Evolutionary conservation across 2,888 invertebrate genomes (phyloP), one percentile per base, ranked within the genome.

Genomic region (Lasius fuliginosus): DNA sequence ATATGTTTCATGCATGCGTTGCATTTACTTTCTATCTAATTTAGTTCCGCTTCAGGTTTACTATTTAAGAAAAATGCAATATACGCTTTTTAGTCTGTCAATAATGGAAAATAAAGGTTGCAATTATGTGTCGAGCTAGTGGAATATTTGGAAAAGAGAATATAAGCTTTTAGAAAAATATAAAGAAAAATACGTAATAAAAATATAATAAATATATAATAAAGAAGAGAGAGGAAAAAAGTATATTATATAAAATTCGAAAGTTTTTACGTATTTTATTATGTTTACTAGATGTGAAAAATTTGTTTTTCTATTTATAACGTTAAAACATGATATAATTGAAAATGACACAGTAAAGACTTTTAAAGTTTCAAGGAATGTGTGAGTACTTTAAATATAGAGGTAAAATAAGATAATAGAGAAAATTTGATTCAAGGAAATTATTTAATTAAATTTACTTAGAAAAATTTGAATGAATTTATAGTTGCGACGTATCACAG

Each of bases 1-100:
- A 68, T 9, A 68, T 11, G 42, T 68, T 33, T 68, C 30, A 56
- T 68, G 76, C 68, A 68, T 56, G 23, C 69, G 58, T 40, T 68
- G 58, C 77, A 30, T 67, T 67, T 67, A 67, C 27, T 6, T 23
- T 23, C 46, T 15, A 1, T 67, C 67, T 67, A 69, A 69, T 62
- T 42, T 42, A 46, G 18, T 56, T 42, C 42, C 18, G 30, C 3
- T 36, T 18, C 76, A 40, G 27, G 36, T 58, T 58, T 58, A 68
- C 30, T 58, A n/a, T 40, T 27, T 5, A 33, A 56, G 30, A 27
- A 30, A 9, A n/a, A 46, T 30, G n/a, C 36, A 40, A 58, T 58
- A 42, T 30, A 64, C 23, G 9, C 15, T 69, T 58, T 69, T 77
- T 69, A 30, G n/a, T 68, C 42, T 27, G 15, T 68, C 30, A 69